Evolutionary conservation across 2,888 invertebrate genomes (phyloP).

Genomic region (Drosophila mimica): DNA sequence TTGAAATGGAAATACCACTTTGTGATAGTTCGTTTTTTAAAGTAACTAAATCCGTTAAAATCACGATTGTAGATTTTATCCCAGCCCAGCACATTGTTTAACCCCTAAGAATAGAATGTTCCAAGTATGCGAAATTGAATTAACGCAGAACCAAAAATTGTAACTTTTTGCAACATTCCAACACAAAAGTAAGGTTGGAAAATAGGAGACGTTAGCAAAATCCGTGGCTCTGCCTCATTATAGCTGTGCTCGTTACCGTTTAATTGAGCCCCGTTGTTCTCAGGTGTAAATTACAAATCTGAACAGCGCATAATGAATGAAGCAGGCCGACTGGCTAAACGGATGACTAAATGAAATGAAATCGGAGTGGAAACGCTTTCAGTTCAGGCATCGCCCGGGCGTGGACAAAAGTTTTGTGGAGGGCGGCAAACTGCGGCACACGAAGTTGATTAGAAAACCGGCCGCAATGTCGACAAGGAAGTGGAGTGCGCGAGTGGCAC

Average conservation of each 20-base stretch:
- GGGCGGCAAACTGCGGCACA: slow-evolving; percentile 76
- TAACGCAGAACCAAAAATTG: background rate
- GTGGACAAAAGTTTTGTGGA: slow-evolving; percentile 59
- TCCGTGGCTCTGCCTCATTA: background rate
- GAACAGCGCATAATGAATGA: slow-evolving; percentile 75
- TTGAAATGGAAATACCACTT: background rate
- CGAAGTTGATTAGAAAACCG: slow-evolving; percentile 78
- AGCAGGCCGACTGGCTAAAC: slow-evolving; percentile 44
- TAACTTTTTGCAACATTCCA: background rate
- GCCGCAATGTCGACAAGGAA: slow-evolving; percentile 42
- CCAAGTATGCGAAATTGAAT: background rate
- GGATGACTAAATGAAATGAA: slow-evolving; percentile 76
- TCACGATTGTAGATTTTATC: background rate
- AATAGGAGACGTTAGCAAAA: background rate
- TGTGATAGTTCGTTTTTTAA: background rate
- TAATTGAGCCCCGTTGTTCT: slow-evolving; percentile 54
- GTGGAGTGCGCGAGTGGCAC: slow-evolving; percentile 9
- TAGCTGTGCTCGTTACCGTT: slow-evolving; percentile 30
- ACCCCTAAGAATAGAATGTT: background rate
- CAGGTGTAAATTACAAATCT: slow-evolving; percentile 79
- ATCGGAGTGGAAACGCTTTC: slow-evolving; percentile 77
- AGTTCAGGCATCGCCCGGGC: slow-evolving; percentile 54
- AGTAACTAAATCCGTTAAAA: background rate
- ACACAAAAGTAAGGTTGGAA: background rate
- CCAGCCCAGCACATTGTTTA: background rate